These are phyloP conservation scores for Diachrysia chrysitis DNA, from an alignment of 2,888 invertebrate species.

Conservation along the genomic window DNA sequence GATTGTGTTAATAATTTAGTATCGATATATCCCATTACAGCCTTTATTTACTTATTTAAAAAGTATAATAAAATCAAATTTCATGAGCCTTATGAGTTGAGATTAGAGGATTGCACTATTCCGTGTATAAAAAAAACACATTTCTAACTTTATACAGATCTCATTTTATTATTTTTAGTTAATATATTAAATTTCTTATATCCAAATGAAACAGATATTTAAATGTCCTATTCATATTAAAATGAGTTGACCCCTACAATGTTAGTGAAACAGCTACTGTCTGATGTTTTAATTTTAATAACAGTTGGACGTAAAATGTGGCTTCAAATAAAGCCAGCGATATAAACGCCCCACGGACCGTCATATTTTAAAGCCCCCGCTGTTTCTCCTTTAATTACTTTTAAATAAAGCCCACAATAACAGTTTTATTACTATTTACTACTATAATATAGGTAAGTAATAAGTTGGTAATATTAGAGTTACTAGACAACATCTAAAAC, in stretches of 20 bases:
- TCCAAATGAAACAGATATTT: background rate
- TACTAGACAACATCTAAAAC: no score
- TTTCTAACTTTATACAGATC: no score
- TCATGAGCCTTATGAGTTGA: no score
- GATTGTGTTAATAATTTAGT: no score
- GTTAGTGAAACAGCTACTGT: background rate
- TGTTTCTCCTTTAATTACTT: slow-evolving; percentile 45
- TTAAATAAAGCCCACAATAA: slow-evolving; percentile 15
- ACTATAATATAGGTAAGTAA: no score
- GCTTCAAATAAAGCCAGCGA: slow-evolving; percentile 19
- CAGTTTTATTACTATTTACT: slow-evolving; percentile 16
- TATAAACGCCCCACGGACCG: slow-evolving; percentile 37
- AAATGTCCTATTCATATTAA: background rate
- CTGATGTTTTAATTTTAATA: background rate
- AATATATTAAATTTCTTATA: background rate
- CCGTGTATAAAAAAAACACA: no score
- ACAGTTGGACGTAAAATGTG: slow-evolving; percentile 23
- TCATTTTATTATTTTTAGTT: background rate
- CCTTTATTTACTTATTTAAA: no score
- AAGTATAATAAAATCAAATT: no score
- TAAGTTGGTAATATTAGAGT: no score
- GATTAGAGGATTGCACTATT: no score
- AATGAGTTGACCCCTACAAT: background rate
- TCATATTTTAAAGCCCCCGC: slow-evolving; percentile 42
- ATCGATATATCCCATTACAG: no score